These are phyloP conservation scores for Sclerurus mexicanus DNA, from an alignment of 2,113 vertebrate genomes.

Conservation along the genomic window DNA sequence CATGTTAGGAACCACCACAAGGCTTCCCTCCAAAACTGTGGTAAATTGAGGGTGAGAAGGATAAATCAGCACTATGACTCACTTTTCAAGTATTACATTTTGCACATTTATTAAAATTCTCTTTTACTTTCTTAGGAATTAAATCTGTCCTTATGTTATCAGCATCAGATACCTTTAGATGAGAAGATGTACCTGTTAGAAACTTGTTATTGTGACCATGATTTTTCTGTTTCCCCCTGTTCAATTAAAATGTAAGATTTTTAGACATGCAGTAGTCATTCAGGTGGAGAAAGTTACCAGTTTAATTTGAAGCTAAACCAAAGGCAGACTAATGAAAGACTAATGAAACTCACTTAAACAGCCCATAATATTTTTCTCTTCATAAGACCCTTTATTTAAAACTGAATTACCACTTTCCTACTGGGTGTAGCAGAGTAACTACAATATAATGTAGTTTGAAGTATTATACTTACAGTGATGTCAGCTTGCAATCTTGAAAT, in stretches of 20 bases:
- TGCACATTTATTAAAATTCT: not conserved
- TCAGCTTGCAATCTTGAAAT: not conserved
- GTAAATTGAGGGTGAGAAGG: not conserved
- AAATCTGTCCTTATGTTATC: not conserved
- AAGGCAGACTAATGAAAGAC: not conserved
- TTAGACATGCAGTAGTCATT: not conserved
- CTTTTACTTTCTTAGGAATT: not conserved
- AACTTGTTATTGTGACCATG: not conserved
- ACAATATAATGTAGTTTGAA: not conserved
- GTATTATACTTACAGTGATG: not conserved
- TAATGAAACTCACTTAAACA: not conserved
- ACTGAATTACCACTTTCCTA: not conserved
- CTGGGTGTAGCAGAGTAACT: not conserved
- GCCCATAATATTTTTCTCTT: not conserved
- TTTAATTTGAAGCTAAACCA: not conserved
- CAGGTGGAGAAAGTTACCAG: not conserved
- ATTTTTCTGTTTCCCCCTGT: not conserved
- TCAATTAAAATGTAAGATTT: not conserved
- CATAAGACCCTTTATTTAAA: not conserved
- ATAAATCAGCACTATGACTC: not conserved
- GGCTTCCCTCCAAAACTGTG: not conserved
- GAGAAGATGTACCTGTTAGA: not conserved
- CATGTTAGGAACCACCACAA: not conserved
- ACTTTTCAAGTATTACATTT: not conserved
- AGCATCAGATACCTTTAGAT: not conserved